Base-by-base conservation (phyloP, 1,140 invertebrate genomes). In the Halictus rubicundus region DNA sequence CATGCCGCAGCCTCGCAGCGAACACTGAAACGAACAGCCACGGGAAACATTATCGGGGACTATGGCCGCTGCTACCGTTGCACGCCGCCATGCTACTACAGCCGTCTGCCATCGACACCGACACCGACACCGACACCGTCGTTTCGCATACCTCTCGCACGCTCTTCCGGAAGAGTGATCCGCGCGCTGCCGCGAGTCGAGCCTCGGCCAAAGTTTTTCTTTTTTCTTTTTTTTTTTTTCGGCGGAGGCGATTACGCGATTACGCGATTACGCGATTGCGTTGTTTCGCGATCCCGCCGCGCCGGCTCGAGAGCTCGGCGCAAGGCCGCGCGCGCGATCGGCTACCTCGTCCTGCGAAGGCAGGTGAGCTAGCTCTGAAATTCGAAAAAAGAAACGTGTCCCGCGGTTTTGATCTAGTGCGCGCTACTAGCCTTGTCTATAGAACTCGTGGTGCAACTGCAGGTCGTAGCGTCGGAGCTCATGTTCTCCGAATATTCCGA, bases 401-500 rank as follows among this genome's bases (percentile, higher is more conserved):
- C 21, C 8, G 21, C 19, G 49, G 0, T 4, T 54, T 54, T 57
- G 1, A 5, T 32, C 32, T 32, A 5, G 3, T 32, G 32, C 5
- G 21, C n/a, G 16, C 49, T 68, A 76, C 78, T 85, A 80, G 90
- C 92, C 89, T 93, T 93, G 68, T 92, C 91, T 39, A 91, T 73
- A 25, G 90, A 90, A 80, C 80, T 89, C 23, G 85, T 79, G 52
- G 89, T 88, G 57, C 91, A 93, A 69, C 90, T 92, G 86, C 91
- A 93, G 54, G 89, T 89, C 21, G 90, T 92, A 3, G 87, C 87
- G 71, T 93, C 91, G 76, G 3, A 32, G 32, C 90, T 93, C 87
- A 91, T 90, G 80, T 89, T 92, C 82, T 91, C 92, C 69, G 87
- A 88, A 81, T 90, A 92, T 64, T 91, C 90, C 69, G 90, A 92